Conservation (phyloP, 1,140 invertebrate genomes). For the Tribolium castaneum region DNA sequence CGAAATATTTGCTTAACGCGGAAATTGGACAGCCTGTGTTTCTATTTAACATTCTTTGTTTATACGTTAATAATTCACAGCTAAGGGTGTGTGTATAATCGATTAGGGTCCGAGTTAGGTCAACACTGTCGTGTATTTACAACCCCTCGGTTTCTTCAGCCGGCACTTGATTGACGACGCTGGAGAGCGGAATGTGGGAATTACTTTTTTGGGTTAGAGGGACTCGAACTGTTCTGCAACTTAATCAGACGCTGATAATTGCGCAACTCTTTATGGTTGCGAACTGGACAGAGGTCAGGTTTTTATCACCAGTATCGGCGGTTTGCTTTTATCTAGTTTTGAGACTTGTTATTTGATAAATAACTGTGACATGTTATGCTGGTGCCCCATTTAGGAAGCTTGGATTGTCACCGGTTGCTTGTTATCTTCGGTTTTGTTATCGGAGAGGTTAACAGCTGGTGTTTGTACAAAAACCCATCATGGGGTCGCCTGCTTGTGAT, state of each 20-base stretch:
- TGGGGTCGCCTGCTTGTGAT: not conserved
- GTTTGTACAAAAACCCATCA: not conserved
- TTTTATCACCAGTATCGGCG: not conserved
- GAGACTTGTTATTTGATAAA: not conserved
- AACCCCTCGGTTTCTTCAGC: slow-evolving; percentile 23
- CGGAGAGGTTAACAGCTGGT: not conserved
- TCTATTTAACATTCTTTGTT: slow-evolving; percentile 33
- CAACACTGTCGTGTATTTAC: slow-evolving; percentile 29
- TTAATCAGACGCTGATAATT: slow-evolving; percentile 6
- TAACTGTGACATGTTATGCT: not conserved
- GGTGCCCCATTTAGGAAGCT: not conserved
- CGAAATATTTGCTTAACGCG: slow-evolving; percentile 13
- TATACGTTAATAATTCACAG: slow-evolving; percentile 29
- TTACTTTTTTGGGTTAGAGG: slow-evolving; percentile 30
- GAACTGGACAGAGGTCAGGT: not conserved
- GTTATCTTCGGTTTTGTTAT: slow-evolving; percentile 22
- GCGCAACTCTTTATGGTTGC: not conserved
- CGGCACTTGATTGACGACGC: slow-evolving; percentile 14
- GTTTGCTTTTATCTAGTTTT: not conserved
- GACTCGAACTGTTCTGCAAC: slow-evolving; percentile 6
- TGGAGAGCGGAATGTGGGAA: slow-evolving; percentile 22
- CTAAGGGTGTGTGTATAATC: slow-evolving; percentile 31
- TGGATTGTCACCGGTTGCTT: not conserved
- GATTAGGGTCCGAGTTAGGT: slow-evolving; percentile 33
- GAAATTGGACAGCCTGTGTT: slow-evolving; percentile 23